Base-by-base conservation (phyloP, 2,888 invertebrate species). In the Meganola albula region DNA sequence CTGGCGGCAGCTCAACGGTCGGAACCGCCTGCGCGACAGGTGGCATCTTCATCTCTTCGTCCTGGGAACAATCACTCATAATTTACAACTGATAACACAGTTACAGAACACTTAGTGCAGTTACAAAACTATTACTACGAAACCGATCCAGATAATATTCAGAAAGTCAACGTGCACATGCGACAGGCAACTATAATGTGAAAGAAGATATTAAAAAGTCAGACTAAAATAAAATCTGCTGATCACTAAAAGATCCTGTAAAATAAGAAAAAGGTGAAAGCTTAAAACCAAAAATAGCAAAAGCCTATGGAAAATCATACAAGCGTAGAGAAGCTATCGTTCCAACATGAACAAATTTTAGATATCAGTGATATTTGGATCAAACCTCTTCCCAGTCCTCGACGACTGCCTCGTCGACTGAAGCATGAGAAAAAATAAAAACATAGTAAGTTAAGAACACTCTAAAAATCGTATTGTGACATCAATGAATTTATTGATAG, bases 311-410 rank as follows among this genome's bases (percentile, higher is more conserved):
- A 50, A 48, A 53, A 59, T 53, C 57, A 49, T 46, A 49, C 41
- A 65, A 67, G 70, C 67, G 44, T 46, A 53, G 49, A 54, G 37
- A 52, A 47, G 63, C 59, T 56, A 48, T 48, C 37, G 16, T 34
- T 33, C 9, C 32, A 31, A 34, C 23, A 43, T 41, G 46, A 34
- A 53, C 37, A 49, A 44, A 27, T n/a, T n/a, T n/a, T n/a, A 31
- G 24, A 39, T 40, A 47, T 40, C 34, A 54, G 58, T 25, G n/a
- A 34, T 39, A 46, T 44, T 40, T 42, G 34, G 62, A 42, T 63
- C 84, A 79, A 83, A 85, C 84, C 84, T 85, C 82, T 34, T 79
- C 79, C 48, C 72, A 74, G 62, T 71, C 70, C 52, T 77, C 82
- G 63, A 68, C 68, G 43, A 64, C 55, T 61, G 74, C 79, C 68